A percentile compares a stretch with the other conserved stretches of the same genome.
Evolutionary conservation across 2,888 invertebrate species (phyloP).

Genomic region (Oscheius sp.): DNA sequence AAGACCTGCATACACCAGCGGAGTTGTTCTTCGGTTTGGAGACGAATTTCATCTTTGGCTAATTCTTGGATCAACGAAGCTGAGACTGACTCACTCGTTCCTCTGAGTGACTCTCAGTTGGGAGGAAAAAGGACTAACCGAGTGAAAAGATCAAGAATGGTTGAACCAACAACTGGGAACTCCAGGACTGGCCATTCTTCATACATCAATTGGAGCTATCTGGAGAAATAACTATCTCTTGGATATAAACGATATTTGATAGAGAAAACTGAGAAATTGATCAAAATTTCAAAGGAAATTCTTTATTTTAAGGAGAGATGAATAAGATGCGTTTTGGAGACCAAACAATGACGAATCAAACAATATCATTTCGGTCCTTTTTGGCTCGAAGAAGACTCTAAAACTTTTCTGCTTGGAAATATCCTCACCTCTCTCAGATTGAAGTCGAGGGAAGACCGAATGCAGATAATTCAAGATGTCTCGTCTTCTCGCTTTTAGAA

Average conservation of each 20-base stretch:
- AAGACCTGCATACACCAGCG: conserved; percentile 69
- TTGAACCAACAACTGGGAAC: conserved; percentile 60
- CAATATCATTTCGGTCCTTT: not conserved
- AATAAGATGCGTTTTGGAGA: not conserved
- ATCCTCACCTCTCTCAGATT: no score
- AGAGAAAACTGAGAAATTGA: not conserved
- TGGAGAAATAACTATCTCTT: not conserved
- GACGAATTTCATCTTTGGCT: conserved; percentile 43
- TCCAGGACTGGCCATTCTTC: conserved; percentile 67
- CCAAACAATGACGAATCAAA: conserved; percentile 7
- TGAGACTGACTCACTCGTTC: conserved; percentile 50
- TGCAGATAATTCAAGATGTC: no score
- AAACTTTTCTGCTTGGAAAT: no score
- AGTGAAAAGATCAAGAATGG: conserved; percentile 64
- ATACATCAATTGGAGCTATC: conserved; percentile 42
- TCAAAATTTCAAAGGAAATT: not conserved
- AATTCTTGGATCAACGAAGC: conserved; percentile 45
- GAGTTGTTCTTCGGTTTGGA: conserved; percentile 60
- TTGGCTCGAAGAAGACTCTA: no score
- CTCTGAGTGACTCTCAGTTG: conserved; percentile 29
- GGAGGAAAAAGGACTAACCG: conserved; percentile 39
- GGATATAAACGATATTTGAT: not conserved
- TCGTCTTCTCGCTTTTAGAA: no score
- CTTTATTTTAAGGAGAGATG: not conserved
- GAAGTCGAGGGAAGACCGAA: no score